phyloP scores from a whole-genome alignment of 2,797 vertebrate species.

The Mionectes olivaceus region DNA sequence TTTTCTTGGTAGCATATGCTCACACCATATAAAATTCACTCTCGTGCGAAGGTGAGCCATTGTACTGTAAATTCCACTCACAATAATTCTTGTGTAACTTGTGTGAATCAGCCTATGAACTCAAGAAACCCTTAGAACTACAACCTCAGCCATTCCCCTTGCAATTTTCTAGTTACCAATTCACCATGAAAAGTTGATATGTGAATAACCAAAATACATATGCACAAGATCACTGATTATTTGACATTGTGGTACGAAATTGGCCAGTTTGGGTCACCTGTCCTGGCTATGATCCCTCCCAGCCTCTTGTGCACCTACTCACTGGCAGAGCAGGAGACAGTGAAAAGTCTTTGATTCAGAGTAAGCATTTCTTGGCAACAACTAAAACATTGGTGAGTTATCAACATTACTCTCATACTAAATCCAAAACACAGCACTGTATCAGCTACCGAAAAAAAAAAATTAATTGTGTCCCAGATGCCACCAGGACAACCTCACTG shows the following conservation, averaged over 20 bases:
- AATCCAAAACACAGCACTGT: background rate
- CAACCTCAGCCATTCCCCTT: background rate
- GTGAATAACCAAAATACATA: background rate
- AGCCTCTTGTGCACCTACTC: background rate
- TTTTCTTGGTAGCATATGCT: background rate
- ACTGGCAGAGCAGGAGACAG: background rate
- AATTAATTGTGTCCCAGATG: background rate
- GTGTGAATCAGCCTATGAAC: background rate
- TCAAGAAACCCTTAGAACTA: background rate
- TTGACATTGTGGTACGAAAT: background rate
- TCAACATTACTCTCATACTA: background rate
- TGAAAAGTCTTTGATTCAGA: background rate
- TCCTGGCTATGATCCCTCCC: background rate
- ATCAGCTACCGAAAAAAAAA: background rate
- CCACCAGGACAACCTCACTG: background rate
- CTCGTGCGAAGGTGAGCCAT: background rate
- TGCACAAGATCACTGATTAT: background rate
- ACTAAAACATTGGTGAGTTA: background rate
- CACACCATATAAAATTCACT: background rate
- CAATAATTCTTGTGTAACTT: background rate
- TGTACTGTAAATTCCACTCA: background rate
- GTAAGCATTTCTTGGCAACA: background rate
- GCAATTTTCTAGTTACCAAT: background rate
- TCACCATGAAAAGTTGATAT: background rate
- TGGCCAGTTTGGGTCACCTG: background rate